Evolutionary conservation across 2,113 vertebrate species (phyloP).

Genomic region (Spea multiplicata): DNA sequence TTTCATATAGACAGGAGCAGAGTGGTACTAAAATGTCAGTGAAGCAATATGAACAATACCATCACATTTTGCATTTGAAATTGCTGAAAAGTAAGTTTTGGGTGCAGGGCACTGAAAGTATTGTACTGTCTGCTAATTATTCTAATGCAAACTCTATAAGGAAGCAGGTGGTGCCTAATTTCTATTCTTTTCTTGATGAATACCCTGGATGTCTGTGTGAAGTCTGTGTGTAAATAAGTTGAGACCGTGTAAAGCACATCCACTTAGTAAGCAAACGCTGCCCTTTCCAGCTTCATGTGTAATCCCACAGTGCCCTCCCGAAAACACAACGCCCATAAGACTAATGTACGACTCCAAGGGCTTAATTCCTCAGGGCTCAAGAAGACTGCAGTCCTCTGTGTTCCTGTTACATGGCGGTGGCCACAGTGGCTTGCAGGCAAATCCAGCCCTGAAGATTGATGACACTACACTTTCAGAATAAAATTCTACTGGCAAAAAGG

Average conservation of each 20-base stretch:
- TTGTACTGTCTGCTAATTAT: conserved; percentile 28
- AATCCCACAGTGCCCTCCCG: conserved; percentile 52
- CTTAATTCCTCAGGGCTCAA: conserved; percentile 48
- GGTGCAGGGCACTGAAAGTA: conserved; percentile 50
- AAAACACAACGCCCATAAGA: conserved; percentile 36
- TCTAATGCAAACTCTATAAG: conserved; percentile 55
- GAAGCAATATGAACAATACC: conserved; percentile 70
- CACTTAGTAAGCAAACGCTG: conserved; percentile 35
- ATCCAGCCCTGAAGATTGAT: conserved; percentile 26
- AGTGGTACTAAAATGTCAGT: conserved; percentile 63
- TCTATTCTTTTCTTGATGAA: conserved; percentile 53
- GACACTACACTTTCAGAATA: conserved; percentile 36
- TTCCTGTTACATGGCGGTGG: conserved; percentile 10
- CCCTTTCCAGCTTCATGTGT: conserved; percentile 43
- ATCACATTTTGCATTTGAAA: conserved; percentile 66
- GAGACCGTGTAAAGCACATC: conserved; percentile 62
- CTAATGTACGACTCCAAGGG: conserved; percentile 63
- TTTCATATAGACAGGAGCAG: conserved; percentile 62
- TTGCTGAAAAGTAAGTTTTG: conserved; percentile 61
- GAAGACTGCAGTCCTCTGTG: conserved; percentile 31
- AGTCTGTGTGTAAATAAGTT: conserved; percentile 60
- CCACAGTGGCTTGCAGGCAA: conserved; percentile 34
- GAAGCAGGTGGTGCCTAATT: conserved; percentile 50
- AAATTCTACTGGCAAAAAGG: conserved; percentile 38
- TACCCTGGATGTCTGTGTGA: conserved; percentile 57